Percentiles rank a stretch among this genome's conserved stretches.
Conservation (phyloP, 2,113 vertebrate genomes). For the Cyrtonyx montezumae region DNA sequence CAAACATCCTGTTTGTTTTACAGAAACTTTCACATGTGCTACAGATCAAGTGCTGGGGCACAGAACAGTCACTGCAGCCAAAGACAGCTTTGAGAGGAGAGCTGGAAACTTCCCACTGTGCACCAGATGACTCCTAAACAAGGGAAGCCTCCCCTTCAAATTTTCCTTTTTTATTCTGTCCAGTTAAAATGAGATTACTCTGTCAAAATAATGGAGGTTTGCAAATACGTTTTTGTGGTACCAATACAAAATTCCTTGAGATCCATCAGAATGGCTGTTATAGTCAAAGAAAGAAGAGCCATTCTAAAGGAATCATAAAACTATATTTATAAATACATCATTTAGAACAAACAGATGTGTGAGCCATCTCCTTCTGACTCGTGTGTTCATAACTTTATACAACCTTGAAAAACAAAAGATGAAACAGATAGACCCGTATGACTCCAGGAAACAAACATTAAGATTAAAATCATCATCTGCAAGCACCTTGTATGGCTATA, state of each 20-base stretch:
- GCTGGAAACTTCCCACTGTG: neutral
- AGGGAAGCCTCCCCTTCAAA: neutral
- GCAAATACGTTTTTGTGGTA: neutral
- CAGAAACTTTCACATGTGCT: neutral
- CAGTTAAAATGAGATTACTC: neutral
- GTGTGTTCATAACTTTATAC: neutral
- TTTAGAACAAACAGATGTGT: neutral
- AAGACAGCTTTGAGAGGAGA: neutral
- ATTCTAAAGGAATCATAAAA: neutral
- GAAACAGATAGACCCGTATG: neutral
- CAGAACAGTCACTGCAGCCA: neutral
- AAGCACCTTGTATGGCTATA: neutral
- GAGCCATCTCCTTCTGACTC: neutral
- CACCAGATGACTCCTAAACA: constrained; percentile 8
- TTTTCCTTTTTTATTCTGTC: neutral
- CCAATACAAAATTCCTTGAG: neutral
- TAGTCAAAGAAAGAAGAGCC: neutral
- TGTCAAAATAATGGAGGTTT: neutral
- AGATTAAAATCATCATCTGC: neutral
- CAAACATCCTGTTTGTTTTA: neutral
- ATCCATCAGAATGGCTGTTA: neutral
- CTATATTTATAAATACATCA: fast-evolving
- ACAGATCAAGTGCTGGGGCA: neutral
- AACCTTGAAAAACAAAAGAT: neutral
- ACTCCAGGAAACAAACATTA: neutral